These are phyloP conservation scores for Tanypteryx hageni DNA, from an alignment of 2,888 invertebrate genomes.

Conservation along the genomic window DNA sequence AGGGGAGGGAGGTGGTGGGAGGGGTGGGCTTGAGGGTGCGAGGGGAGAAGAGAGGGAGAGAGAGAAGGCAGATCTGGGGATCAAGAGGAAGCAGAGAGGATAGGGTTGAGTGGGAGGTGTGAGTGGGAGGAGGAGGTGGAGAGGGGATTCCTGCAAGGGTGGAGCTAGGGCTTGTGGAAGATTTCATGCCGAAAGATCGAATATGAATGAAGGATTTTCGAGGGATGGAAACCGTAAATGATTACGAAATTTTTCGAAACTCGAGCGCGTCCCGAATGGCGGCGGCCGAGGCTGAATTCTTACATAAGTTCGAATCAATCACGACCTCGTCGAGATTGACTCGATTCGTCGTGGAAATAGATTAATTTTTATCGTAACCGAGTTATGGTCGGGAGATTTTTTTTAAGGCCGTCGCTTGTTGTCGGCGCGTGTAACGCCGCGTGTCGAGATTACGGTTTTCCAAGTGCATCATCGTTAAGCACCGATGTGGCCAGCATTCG, in stretches of 20 bases:
- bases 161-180: conserved; percentile 34
- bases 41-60: no score
- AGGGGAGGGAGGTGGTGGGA: neutral
- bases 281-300: neutral
- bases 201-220: conserved; percentile 20
- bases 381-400: neutral
- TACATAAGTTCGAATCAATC: conserved; percentile 1
- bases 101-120: neutral
- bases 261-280: neutral
- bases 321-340: neutral
- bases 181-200: conserved; percentile 48
- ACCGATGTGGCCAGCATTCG: no score
- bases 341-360: neutral
- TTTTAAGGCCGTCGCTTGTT: neutral
- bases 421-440: neutral
- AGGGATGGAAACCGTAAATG: conserved; percentile 53
- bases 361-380: neutral
- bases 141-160: conserved; percentile 35
- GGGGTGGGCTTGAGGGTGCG: neutral
- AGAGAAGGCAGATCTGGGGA: neutral
- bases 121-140: neutral
- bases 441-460: no score
- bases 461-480: no score
- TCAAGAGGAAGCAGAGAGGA: neutral
- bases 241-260: conserved; percentile 13